Percentiles rank a stretch among this genome's conserved stretches.
Evolutionary conservation across 2,888 invertebrate genomes (phyloP).

Genomic region (Sipha maydis): DNA sequence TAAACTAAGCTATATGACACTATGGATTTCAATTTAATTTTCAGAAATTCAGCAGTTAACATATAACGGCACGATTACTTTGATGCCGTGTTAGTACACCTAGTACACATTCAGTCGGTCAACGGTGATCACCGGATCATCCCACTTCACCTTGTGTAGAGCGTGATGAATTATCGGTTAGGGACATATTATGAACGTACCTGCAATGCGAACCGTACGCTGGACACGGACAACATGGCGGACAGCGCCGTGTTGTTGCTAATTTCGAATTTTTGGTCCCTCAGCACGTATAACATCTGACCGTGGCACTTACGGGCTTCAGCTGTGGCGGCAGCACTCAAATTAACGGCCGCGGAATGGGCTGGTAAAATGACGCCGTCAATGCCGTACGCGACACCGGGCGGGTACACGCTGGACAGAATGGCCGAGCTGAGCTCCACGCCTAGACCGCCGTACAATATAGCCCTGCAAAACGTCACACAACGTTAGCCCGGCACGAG

Average conservation of each 20-base stretch:
- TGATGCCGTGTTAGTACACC: too few relatives aligned
- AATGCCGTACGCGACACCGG: constrained; percentile 67
- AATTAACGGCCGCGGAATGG: constrained; percentile 67
- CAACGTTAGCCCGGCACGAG: background rate
- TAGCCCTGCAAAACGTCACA: constrained; percentile 67
- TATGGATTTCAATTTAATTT: too few relatives aligned
- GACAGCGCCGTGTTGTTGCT: constrained; percentile 63
- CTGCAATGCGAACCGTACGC: constrained; percentile 67
- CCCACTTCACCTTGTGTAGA: too few relatives aligned
- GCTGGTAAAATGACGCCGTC: constrained; percentile 68
- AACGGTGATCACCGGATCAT: too few relatives aligned
- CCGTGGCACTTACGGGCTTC: constrained; percentile 60
- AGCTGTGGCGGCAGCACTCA: constrained; percentile 66
- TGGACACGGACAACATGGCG: constrained; percentile 66
- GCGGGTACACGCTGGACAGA: constrained; percentile 69
- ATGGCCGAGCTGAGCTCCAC: constrained; percentile 69
- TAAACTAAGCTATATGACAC: too few relatives aligned
- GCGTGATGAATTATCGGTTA: too few relatives aligned
- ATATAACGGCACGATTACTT: too few relatives aligned
- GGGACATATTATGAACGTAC: constrained; percentile 65
- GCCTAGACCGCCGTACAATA: constrained; percentile 70
- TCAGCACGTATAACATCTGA: constrained; percentile 63
- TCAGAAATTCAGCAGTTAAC: too few relatives aligned
- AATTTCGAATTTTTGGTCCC: constrained; percentile 26
- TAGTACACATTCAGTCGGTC: too few relatives aligned